Percentiles rank a stretch among this genome's conserved stretches.
These are phyloP conservation scores for Brachionus paranguensis DNA, from an alignment of 1,140 invertebrate genomes.

Conservation along the genomic window DNA sequence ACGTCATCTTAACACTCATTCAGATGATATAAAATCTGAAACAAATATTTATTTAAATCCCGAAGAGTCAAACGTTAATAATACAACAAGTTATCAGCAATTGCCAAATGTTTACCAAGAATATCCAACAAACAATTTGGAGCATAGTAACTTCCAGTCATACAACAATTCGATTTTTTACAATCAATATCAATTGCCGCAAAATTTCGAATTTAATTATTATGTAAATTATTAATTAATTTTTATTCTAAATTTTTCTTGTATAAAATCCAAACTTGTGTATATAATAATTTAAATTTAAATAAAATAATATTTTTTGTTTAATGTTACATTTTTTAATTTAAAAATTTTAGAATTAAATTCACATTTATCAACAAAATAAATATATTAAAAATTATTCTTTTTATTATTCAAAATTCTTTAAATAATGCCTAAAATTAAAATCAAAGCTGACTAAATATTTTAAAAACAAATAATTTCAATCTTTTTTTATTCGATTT, in stretches of 20 bases:
- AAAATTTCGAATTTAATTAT: not conserved
- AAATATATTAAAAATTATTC: not conserved
- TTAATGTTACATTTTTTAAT: not conserved
- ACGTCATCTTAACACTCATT: conserved; percentile 62
- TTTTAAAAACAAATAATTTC: too few relatives aligned
- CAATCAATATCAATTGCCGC: not conserved
- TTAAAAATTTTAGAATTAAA: not conserved
- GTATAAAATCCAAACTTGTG: not conserved
- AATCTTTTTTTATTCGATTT: too few relatives aligned
- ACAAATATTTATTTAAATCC: not conserved
- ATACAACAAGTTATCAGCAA: not conserved
- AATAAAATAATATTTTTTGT: not conserved
- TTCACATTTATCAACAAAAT: not conserved
- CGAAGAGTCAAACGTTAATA: not conserved
- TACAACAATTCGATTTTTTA: not conserved
- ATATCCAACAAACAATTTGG: not conserved
- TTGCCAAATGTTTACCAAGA: not conserved
- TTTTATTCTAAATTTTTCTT: not conserved
- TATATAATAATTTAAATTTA: not conserved
- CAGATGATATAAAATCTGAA: not conserved
- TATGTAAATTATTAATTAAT: not conserved
- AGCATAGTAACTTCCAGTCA: not conserved
- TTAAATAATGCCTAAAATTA: too few relatives aligned
- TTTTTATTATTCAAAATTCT: not conserved
- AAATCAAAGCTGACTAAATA: too few relatives aligned